A percentile compares a stretch with the other conserved stretches of the same genome.
phyloP scores from a whole-genome alignment of 2,888 invertebrate species.

The Stenurella melanura region DNA sequence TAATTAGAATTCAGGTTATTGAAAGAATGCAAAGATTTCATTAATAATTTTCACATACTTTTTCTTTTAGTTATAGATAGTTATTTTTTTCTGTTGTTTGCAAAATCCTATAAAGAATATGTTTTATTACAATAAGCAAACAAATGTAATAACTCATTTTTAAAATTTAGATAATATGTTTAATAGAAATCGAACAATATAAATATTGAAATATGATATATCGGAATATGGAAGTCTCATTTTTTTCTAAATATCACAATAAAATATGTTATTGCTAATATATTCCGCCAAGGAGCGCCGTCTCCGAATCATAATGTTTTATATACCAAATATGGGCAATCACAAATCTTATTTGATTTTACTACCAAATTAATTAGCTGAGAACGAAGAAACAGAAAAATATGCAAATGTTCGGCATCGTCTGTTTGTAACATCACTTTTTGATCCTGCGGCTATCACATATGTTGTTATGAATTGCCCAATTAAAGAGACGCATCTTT shows the following conservation, averaged over 20 bases:
- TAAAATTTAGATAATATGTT: no score
- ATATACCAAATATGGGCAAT: slow-evolving; percentile 8
- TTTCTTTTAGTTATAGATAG: no score
- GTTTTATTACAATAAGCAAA: no score
- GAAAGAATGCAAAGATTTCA: no score
- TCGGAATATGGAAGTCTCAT: not conserved
- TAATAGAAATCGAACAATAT: not conserved
- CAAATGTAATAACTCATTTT: no score
- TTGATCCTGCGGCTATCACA: slow-evolving; percentile 8
- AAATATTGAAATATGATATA: not conserved
- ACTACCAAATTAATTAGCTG: slow-evolving; percentile 17
- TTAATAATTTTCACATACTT: no score
- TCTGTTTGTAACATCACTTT: slow-evolving; percentile 17
- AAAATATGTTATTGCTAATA: slow-evolving; percentile 6
- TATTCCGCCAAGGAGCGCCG: slow-evolving; percentile 5
- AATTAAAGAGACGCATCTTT: slow-evolving; percentile 23
- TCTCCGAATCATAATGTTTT: not conserved
- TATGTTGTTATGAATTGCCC: slow-evolving; percentile 20
- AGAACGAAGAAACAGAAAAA: slow-evolving; percentile 9
- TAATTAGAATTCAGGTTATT: no score
- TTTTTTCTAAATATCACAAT: slow-evolving; percentile 1
- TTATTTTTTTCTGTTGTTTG: no score
- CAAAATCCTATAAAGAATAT: no score
- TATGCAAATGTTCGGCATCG: slow-evolving; percentile 21
- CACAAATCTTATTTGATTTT: slow-evolving; percentile 18